A percentile compares a stretch with the other conserved stretches of the same genome.
phyloP scores from a whole-genome alignment of 2,888 invertebrate species.

The Eristalinus aeneus region DNA sequence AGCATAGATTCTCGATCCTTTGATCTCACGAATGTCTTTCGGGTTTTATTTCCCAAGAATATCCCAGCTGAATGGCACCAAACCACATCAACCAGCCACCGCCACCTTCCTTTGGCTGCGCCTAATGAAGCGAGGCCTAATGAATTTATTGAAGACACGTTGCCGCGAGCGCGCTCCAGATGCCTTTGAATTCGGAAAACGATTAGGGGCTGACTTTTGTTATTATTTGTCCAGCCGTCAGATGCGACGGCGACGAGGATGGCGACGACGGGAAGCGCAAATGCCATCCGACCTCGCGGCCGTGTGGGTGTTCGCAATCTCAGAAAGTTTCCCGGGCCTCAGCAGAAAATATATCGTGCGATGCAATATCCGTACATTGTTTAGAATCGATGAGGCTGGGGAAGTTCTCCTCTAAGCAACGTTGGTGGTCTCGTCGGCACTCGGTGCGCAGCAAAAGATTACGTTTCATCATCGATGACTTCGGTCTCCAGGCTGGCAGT shows the following conservation, averaged over 20 bases:
- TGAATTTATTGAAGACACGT: conserved; percentile 64
- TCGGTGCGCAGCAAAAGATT: conserved; percentile 67
- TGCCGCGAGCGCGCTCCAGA: conserved; percentile 16
- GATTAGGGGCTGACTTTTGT: conserved; percentile 62
- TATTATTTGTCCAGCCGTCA: conserved; percentile 65
- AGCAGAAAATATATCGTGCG: conserved; percentile 32
- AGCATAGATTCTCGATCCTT: conserved; percentile 50
- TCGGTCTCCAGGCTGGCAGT: neutral
- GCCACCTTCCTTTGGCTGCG: conserved; percentile 73
- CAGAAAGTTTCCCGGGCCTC: conserved; percentile 65
- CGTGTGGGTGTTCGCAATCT: conserved; percentile 66
- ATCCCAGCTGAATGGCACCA: conserved; percentile 38
- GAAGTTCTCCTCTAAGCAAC: conserved; percentile 52
- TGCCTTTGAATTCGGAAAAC: conserved; percentile 46
- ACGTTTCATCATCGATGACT: conserved; percentile 63
- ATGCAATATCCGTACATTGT: conserved; percentile 49
- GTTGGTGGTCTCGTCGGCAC: conserved; percentile 61
- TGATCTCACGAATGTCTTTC: conserved; percentile 54
- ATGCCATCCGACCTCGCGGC: conserved; percentile 39
- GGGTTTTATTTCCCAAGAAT: conserved; percentile 26
- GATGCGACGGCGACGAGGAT: conserved; percentile 39
- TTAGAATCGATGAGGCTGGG: conserved; percentile 63
- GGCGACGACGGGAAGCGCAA: conserved; percentile 6
- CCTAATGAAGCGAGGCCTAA: conserved; percentile 72
- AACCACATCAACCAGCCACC: conserved; percentile 71